Base-by-base conservation (phyloP, 2,888 invertebrate genomes). In the Pristionchus arcanus region DNA sequence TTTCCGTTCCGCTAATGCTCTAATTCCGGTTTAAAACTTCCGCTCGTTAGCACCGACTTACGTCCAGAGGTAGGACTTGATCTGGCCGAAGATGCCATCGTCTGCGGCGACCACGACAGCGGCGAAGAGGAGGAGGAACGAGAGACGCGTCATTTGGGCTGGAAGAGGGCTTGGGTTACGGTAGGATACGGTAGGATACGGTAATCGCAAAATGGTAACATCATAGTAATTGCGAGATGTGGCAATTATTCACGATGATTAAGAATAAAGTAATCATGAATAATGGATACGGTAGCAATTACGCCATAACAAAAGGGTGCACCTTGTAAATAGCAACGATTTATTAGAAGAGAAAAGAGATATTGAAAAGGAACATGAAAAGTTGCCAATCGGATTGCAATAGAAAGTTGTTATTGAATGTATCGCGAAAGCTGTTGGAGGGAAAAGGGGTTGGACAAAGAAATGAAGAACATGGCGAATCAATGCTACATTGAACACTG, bases 21-120 rank as follows among this genome's bases (percentile, higher is more conserved):
- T 7, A n/a, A 25, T 59, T 59, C 9, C 59, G 59, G 25, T 25
- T 9, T 4, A 25, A 63, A n/a, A 63, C 63, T 63, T 63, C 63
- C 25, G 63, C 63, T 63, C 5, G 63, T 63, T 63, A 63, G 63
- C 63, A n/a, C 63, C 63, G 63, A 63, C 74, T 49, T 28, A 81
- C 81, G 49, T 81, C 81, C 81, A 81, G 0, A 81, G 81, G 28
- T 81, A 81, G n/a, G 81, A 81, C 53, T 81, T 81, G 81, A 81
- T 81, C 81, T 81, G 81, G 81, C 49, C 81, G 49, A 81, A 81
- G 81, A 81, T n/a, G 81, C 81, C 81, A 19, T 53, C 49, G 28
- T 81, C 81, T 1, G 81, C 81, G 11, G 81, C 81, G 15, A 81
- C 81, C 7, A 53, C 81, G n/a, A 53, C 49, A 1, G 28, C 42